phyloP scores from a whole-genome alignment of 1,140 invertebrate genomes.

The Drosophila kikkawai region DNA sequence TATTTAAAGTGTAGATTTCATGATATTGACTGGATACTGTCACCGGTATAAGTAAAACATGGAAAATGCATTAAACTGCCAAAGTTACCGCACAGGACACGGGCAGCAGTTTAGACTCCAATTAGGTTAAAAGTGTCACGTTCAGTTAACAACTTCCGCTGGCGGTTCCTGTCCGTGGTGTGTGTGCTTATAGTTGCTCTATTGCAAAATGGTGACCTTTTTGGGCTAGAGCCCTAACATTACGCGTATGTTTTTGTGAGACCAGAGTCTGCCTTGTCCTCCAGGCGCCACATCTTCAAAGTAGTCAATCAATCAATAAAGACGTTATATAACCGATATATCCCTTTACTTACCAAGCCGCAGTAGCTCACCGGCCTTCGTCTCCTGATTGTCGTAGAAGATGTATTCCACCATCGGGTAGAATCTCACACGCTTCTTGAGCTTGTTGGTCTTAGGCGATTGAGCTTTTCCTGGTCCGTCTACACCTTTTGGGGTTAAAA shows the following conservation, averaged over 20 bases:
- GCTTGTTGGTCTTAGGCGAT: background rate
- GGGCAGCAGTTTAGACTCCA: constrained; percentile 14
- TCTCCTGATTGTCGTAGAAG: constrained; percentile 16
- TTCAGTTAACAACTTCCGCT: constrained; percentile 40
- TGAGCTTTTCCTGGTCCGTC: background rate
- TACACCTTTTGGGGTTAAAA: background rate
- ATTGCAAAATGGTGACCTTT: background rate
- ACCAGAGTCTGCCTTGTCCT: background rate
- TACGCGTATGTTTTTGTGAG: background rate
- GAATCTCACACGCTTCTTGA: constrained; percentile 46
- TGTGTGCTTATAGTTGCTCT: background rate
- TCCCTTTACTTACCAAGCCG: constrained; percentile 16
- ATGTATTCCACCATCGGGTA: constrained; percentile 38
- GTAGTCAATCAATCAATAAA: constrained; percentile 1
- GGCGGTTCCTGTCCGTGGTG: background rate
- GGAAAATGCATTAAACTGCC: constrained; percentile 31
- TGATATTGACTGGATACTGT: background rate
- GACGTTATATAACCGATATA: background rate
- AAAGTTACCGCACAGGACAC: constrained; percentile 4
- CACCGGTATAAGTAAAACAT: background rate
- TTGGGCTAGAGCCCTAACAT: background rate
- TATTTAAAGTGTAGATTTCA: constrained; percentile 14
- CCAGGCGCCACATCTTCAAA: background rate
- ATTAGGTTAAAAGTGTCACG: constrained; percentile 56
- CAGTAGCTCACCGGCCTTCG: background rate